Base-by-base conservation (phyloP, 2,113 vertebrate genomes). In the Larimichthys polyactis region DNA sequence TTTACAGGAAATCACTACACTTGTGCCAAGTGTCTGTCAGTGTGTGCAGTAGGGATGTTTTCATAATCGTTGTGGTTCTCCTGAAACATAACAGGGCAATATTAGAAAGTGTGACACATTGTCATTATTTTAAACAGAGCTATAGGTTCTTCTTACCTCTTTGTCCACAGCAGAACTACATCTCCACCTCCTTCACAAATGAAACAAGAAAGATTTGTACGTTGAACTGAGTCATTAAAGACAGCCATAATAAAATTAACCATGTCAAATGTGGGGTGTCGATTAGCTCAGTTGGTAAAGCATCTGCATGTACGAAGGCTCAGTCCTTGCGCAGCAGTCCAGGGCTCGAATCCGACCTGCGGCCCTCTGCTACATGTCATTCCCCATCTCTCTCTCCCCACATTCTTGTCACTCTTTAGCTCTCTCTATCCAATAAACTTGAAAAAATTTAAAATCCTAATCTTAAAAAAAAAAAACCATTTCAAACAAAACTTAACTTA, bases 11-110 rank as follows among this genome's bases (percentile, higher is more conserved):
- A 8, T 40, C 36, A 40, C 36, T 8, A 8, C 36, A 40, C 3
- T 1, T n/a, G 1, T 65, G 51, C 11, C 10, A 36, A n/a, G 19
- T 36, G 16, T 52, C 3, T 49, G 20, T 63, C 27, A 27, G 27
- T 27, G 27, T n/a, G 24, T 22, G 2, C 4, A 5, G 0, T 5
- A 3, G 0, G 3, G 0, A 75, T 0, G 4, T 85, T 76, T 85
- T 85, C 90, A 71, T 85, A 83, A 52, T 71, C 52, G 32, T 14
- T 12, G 51, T 27, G 29, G 43, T 65, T 14, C 24, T 55, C 83
- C 82, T 91, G 78, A 77, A 77, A 85, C 32, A 66, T 10, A 71
- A 36, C 17, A 27, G 10, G 4, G 29, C 1, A 66, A 46, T 17
- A 46, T 84, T n/a, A 77, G 27, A 57, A 8, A 24, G 48, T 52